phyloP scores from a whole-genome alignment of 2,888 invertebrate species.

The Periphyllus acericola region DNA sequence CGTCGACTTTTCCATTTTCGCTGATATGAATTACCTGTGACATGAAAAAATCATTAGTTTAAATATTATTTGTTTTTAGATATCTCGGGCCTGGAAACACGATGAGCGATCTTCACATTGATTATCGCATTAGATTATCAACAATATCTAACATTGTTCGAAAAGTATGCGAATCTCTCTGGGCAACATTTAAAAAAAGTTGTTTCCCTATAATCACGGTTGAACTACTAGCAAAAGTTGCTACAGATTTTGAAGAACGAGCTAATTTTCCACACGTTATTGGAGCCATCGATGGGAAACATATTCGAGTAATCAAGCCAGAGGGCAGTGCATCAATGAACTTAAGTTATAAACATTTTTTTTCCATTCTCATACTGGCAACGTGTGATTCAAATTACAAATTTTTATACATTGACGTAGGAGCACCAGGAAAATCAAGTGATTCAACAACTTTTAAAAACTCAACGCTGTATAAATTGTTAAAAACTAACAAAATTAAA shows the following conservation, averaged over 20 bases:
- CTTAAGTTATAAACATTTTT: conserved; percentile 63
- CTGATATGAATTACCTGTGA: conserved; percentile 41
- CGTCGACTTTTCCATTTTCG: conserved; percentile 57
- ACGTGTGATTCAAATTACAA: conserved; percentile 62
- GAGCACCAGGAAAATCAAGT: conserved; percentile 60
- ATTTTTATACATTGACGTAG: conserved; percentile 61
- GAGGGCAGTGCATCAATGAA: conserved; percentile 59
- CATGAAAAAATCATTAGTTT: conserved; percentile 28
- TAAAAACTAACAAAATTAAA: background rate
- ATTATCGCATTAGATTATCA: conserved; percentile 53
- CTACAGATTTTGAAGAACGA: conserved; percentile 61
- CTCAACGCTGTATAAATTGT: background rate
- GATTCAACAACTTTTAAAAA: conserved; percentile 60
- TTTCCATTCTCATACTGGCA: conserved; percentile 60
- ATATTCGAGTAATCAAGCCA: conserved; percentile 61
- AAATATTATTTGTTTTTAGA: conserved; percentile 24
- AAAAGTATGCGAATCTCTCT: conserved; percentile 49
- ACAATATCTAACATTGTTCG: conserved; percentile 46
- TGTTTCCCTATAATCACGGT: conserved; percentile 46
- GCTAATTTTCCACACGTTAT: conserved; percentile 63
- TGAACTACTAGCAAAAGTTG: conserved; percentile 55
- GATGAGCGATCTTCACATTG: conserved; percentile 42
- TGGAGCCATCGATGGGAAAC: conserved; percentile 63
- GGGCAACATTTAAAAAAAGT: conserved; percentile 32
- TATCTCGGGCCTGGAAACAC: conserved; percentile 43